Evolutionary conservation across 2,797 vertebrate genomes (phyloP).

Genomic region (Alcedo atthis): DNA sequence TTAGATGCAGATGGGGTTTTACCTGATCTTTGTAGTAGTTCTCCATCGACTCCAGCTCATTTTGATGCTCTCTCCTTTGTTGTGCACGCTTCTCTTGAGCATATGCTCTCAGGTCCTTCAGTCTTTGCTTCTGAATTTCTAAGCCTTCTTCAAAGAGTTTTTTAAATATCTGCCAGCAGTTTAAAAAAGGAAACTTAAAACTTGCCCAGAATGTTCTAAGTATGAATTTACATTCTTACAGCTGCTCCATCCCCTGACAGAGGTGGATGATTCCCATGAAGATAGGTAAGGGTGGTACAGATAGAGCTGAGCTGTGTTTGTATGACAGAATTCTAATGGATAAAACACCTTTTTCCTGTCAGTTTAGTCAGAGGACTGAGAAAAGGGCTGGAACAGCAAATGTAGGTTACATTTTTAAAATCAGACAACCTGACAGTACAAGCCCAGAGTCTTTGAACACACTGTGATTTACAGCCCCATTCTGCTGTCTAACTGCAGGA

Average conservation of each 20-base stretch:
- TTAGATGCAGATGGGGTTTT: neutral
- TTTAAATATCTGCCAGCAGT: constrained; percentile 87
- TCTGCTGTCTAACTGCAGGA: neutral
- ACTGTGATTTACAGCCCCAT: neutral
- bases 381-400: neutral
- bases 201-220: neutral
- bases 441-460: neutral
- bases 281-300: neutral
- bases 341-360: neutral
- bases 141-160: constrained; percentile 93
- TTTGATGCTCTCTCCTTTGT: constrained; percentile 82
- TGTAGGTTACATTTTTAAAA: neutral
- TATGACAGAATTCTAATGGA: neutral
- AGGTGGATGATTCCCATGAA: neutral
- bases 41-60: constrained; percentile 91
- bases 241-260: neutral
- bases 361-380: neutral
- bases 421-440: neutral
- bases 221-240: neutral
- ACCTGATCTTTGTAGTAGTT: constrained; percentile 97
- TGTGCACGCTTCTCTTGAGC: constrained; percentile 87
- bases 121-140: constrained; percentile 88
- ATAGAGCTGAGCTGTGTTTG: neutral
- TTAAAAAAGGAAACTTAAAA: neutral
- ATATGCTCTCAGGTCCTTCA: constrained; percentile 86